Evolutionary conservation across 2,113 vertebrate species (phyloP), one percentile per base, ranked within the genome.

Genomic region (Clinocottus analis): DNA sequence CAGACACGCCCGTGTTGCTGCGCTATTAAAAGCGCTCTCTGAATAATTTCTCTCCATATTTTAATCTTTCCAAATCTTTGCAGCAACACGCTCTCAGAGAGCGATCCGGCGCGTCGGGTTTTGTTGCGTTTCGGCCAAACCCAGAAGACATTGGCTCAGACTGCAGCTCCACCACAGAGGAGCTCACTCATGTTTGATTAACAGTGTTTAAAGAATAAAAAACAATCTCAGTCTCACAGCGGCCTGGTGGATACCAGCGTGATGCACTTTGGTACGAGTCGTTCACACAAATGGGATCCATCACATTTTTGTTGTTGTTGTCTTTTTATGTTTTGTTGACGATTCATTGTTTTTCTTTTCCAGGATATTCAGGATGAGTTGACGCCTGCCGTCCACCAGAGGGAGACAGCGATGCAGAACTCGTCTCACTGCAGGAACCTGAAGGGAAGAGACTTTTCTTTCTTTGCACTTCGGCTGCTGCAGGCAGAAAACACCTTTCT

Each of bases 331-430:
- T 39, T 27, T 19, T 41, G 7, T 41, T 39, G 23, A 35, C 3
- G 4, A 64, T 43, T 19, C 1, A 17, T n/a, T 49, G 17, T 1
- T 16, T 53, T n/a, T n/a, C n/a, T 43, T 23, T 12, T 41, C 1
- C 1, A 10, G 27, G 4, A 62, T 47, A 17, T 17, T 47, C 14
- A 39, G 33, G n/a, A 13, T 73, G 41, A 19, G 17, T 19, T 45
- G 33, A 60, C 27, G 41, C 11, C 9, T 33, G 16, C 23, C 1
- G 1, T n/a, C 80, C 87, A 69, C 62, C n/a, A 65, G 87, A 84
- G 74, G 80, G 84, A 65, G 77, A 61, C 84, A 84, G 53, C 73
- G 58, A 67, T 0, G 14, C 19, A 35, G 62, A 65, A n/a, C n/a
- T n/a, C n/a, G n/a, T n/a, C n/a, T n/a, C n/a, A n/a, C n/a, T n/a